Evolutionary conservation across 2,888 invertebrate genomes (phyloP).

Genomic region (Eupithecia abbreviata): DNA sequence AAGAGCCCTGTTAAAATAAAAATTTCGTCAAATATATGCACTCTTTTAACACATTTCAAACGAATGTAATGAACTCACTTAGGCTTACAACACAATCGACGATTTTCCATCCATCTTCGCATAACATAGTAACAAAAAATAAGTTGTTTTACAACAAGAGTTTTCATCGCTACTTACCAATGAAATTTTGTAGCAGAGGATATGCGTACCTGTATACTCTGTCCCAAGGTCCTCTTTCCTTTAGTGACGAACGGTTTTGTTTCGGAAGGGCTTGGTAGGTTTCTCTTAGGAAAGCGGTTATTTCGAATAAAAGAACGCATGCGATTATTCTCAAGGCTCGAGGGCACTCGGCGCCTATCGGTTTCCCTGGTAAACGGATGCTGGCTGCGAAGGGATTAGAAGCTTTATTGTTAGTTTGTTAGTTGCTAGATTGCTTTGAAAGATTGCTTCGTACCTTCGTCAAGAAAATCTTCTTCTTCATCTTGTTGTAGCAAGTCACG

Average conservation of each 20-base stretch:
- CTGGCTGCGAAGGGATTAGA: conserved; percentile 78
- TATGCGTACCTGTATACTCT: conserved; percentile 87
- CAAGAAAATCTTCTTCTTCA: conserved; percentile 98
- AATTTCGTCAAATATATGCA: conserved; percentile 79
- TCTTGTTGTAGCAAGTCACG: conserved; percentile 91
- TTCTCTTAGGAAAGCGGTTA: conserved; percentile 98
- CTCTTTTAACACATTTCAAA: conserved; percentile 72
- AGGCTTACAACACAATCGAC: conserved; percentile 83
- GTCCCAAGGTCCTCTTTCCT: conserved; percentile 93
- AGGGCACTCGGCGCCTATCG: conserved; percentile 92
- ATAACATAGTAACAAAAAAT: conserved; percentile 77
- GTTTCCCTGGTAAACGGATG: conserved; percentile 84
- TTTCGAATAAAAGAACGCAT: conserved; percentile 97
- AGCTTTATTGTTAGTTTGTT: conserved; percentile 29
- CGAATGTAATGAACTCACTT: conserved; percentile 81
- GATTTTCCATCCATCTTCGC: conserved; percentile 84
- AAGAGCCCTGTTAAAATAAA: conserved; percentile 84
- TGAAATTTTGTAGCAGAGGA: conserved; percentile 49
- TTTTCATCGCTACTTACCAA: conserved; percentile 73
- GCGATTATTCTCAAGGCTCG: conserved; percentile 95
- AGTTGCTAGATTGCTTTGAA: conserved; percentile 17
- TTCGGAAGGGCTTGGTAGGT: conserved; percentile 95
- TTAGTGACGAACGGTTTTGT: conserved; percentile 86
- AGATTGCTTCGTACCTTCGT: conserved; percentile 88
- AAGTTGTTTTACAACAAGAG: conserved; percentile 75